Evolutionary conservation across 1,140 invertebrate genomes (phyloP).

Genomic region (Heliconius hermathena): DNA sequence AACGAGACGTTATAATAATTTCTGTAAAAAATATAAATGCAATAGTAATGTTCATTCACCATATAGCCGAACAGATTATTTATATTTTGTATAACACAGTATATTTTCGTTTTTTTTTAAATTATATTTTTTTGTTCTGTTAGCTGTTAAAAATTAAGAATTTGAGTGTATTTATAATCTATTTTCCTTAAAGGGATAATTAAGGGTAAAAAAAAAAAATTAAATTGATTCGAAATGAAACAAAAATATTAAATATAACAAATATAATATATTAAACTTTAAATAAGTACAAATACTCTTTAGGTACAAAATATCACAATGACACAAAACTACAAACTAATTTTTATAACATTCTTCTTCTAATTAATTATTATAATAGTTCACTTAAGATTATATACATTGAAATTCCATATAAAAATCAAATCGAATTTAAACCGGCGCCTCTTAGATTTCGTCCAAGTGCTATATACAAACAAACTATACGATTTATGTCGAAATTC

Average conservation of each 20-base stretch:
- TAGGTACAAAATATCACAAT: conserved; percentile 66
- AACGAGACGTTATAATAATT: not conserved
- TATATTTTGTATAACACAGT: too few relatives aligned
- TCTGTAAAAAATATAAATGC: too few relatives aligned
- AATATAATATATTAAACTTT: conserved; percentile 32
- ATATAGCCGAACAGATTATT: too few relatives aligned
- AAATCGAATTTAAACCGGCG: not conserved
- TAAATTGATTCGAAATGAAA: not conserved
- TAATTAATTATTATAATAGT: not conserved
- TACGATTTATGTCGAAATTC: too few relatives aligned
- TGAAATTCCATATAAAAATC: not conserved
- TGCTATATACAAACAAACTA: too few relatives aligned
- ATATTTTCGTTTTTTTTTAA: too few relatives aligned
- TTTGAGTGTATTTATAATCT: too few relatives aligned
- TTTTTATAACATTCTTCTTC: not conserved
- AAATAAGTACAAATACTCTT: conserved; percentile 54
- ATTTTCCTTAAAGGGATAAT: too few relatives aligned
- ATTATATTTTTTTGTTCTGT: too few relatives aligned
- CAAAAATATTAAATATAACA: conserved; percentile 19
- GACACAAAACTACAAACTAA: conserved; percentile 21
- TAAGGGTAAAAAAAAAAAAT: too few relatives aligned
- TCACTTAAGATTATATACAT: not conserved
- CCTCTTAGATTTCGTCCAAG: not conserved
- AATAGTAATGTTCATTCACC: too few relatives aligned
- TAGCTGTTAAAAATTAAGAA: too few relatives aligned